Evolutionary conservation across 2,888 invertebrate species (phyloP).

Genomic region (Choristoneura rosaceana): DNA sequence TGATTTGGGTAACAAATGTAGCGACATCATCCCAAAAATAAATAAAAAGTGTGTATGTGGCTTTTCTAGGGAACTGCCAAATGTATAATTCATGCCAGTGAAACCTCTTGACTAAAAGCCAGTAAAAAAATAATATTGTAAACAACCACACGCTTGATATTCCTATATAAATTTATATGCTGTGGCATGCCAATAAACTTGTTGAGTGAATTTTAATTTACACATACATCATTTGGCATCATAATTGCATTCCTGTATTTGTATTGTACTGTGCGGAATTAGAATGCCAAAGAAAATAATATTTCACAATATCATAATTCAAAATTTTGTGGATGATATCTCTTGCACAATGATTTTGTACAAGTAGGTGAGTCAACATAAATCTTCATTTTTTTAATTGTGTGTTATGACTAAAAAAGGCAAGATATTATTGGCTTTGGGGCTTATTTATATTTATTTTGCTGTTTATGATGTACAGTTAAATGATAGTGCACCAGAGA

Average conservation of each 20-base stretch:
- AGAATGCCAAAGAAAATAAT: background rate
- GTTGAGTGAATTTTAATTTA: slow-evolving; percentile 7
- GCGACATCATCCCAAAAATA: no score
- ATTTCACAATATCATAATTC: background rate
- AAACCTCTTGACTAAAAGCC: no score
- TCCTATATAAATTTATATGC: background rate
- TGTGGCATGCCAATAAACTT: slow-evolving; percentile 27
- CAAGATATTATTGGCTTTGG: no score
- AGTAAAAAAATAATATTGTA: background rate
- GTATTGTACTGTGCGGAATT: background rate
- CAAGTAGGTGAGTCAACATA: background rate
- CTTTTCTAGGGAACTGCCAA: no score
- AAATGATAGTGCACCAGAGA: background rate
- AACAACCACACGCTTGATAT: background rate
- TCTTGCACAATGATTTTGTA: background rate
- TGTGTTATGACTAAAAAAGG: background rate
- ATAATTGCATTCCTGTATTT: background rate
- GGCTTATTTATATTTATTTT: background rate
- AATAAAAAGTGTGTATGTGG: no score
- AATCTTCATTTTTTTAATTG: background rate
- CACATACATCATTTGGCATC: slow-evolving; percentile 34
- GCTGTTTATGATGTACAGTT: background rate
- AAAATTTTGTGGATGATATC: no score
- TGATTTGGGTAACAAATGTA: no score
- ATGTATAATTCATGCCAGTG: no score